These are phyloP conservation scores for Tupiocoris notatus DNA, from an alignment of 2,888 invertebrate genomes.

Conservation along the genomic window DNA sequence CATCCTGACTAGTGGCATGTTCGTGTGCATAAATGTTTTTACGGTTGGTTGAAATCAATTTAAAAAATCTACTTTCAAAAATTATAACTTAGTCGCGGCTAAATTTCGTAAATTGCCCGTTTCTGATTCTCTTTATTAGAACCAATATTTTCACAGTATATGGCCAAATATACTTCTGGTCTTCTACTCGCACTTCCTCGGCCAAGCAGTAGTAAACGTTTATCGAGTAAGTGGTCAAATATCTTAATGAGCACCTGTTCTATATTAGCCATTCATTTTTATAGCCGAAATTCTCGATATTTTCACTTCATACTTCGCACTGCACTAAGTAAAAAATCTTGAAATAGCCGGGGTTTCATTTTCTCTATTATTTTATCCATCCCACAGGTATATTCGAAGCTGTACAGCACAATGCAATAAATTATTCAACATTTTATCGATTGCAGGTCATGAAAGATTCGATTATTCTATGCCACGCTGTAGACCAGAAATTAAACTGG, in stretches of 20 bases:
- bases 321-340: too few relatives aligned
- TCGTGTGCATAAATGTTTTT: not conserved
- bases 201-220: not conserved
- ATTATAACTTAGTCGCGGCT: not conserved
- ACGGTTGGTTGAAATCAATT: not conserved
- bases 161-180: conserved; percentile 1
- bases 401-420: not conserved
- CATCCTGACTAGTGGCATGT: not conserved
- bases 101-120: not conserved
- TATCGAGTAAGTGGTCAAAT: not conserved
- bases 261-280: too few relatives aligned
- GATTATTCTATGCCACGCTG: conserved; percentile 2
- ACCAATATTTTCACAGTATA: not conserved
- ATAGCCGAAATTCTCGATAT: too few relatives aligned
- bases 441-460: conserved; percentile 18
- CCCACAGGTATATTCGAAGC: not conserved
- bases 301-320: too few relatives aligned
- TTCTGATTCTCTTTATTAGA: not conserved
- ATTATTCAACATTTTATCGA: not conserved
- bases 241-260: too few relatives aligned
- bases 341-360: too few relatives aligned
- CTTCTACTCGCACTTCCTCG: conserved; percentile 1
- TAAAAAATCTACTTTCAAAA: not conserved
- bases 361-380: not conserved
- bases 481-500: too few relatives aligned